A percentile compares a stretch with the other conserved stretches of the same genome.
Evolutionary conservation across 1,140 invertebrate species (phyloP).

Genomic region (Eriocheir sinensis): DNA sequence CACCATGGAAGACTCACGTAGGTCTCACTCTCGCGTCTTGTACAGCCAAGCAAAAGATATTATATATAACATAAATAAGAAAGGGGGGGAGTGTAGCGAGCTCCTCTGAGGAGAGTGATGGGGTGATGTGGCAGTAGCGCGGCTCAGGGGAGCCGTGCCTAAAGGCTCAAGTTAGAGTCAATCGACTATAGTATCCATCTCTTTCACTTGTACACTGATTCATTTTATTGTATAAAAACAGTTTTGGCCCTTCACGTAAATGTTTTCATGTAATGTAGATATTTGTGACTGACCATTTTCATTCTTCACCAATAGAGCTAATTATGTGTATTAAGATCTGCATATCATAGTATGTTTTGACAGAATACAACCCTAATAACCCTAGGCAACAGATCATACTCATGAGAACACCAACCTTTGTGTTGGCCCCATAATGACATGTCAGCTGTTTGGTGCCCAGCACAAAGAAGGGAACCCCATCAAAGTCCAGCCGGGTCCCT

Average conservation of each 20-base stretch:
- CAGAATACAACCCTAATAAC: not conserved
- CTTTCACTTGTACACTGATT: too few species aligned
- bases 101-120: too few species aligned
- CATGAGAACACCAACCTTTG: not conserved
- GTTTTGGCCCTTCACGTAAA: not conserved
- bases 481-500: constrained; percentile 58
- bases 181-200: too few species aligned
- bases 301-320: not conserved
- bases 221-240: too few species aligned
- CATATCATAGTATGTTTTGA: not conserved
- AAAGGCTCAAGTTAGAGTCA: too few species aligned
- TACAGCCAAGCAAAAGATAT: too few species aligned
- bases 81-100: too few species aligned
- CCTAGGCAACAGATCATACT: constrained; percentile 5
- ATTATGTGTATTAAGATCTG: not conserved
- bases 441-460: constrained; percentile 55
- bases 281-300: not conserved
- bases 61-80: too few species aligned
- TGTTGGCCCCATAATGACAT: constrained; percentile 56
- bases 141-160: too few species aligned
- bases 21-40: too few species aligned
- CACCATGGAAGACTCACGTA: too few species aligned
- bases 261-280: not conserved
- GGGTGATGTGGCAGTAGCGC: too few species aligned
- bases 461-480: constrained; percentile 65